phyloP scores from a whole-genome alignment of 2,113 vertebrate genomes.

The Anhinga anhinga region DNA sequence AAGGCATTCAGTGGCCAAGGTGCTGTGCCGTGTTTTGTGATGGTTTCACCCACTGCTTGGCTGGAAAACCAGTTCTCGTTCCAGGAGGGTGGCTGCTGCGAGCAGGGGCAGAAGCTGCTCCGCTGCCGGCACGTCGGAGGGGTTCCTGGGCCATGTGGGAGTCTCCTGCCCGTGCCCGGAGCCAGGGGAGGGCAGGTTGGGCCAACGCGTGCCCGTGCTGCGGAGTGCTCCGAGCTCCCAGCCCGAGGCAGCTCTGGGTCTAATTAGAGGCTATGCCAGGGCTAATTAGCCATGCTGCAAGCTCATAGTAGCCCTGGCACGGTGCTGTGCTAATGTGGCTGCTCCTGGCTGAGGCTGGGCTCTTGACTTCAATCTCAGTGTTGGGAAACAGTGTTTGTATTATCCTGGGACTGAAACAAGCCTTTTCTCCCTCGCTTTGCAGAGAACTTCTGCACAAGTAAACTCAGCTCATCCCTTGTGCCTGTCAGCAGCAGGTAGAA shows the following conservation, averaged over 20 bases:
- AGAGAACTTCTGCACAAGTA: background rate
- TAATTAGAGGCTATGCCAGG: background rate
- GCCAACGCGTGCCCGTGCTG: background rate
- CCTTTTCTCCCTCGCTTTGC: background rate
- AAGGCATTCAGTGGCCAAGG: background rate
- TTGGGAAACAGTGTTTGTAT: background rate
- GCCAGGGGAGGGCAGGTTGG: background rate
- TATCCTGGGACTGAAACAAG: background rate
- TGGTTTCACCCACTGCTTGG: background rate
- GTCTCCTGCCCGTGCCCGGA: background rate
- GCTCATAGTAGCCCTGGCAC: background rate
- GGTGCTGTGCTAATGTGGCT: background rate
- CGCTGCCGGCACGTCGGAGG: background rate
- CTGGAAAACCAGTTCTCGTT: background rate
- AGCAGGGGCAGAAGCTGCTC: background rate
- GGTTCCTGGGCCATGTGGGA: fast-evolving
- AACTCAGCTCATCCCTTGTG: fast-evolving
- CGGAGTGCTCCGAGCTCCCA: background rate
- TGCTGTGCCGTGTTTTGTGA: fast-evolving
- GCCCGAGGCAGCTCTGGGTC: background rate
- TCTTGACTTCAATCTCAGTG: background rate
- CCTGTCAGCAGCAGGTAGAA: background rate
- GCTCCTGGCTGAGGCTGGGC: background rate
- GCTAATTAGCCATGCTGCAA: background rate
- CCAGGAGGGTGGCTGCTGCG: background rate